Percentiles rank a stretch among this genome's conserved stretches.
phyloP scores from a whole-genome alignment of 2,888 invertebrate species.

The Melanchra persicariae region DNA sequence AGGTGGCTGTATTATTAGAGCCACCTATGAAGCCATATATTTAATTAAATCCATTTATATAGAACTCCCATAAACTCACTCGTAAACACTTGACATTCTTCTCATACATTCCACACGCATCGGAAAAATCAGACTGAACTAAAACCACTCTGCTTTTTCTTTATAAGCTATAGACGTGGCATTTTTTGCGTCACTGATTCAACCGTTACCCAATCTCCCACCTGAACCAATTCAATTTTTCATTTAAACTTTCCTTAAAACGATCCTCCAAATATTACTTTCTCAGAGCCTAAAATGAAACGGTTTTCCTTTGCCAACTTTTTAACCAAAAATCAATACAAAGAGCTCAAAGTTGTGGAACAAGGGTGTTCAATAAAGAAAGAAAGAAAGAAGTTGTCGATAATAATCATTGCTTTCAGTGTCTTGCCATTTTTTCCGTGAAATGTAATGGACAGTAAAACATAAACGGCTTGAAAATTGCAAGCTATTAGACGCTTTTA shows the following conservation, averaged over 20 bases:
- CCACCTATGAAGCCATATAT: no score
- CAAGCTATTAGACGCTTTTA: slow-evolving; percentile 19
- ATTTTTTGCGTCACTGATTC: slow-evolving; percentile 6
- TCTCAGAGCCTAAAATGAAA: slow-evolving; percentile 10
- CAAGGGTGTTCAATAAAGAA: slow-evolving; percentile 45
- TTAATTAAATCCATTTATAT: no score
- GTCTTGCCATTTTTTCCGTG: slow-evolving; percentile 29
- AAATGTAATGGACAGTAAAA: slow-evolving; percentile 39
- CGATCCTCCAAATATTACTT: slow-evolving; percentile 20
- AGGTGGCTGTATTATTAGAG: no score
- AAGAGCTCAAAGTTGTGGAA: slow-evolving; percentile 34
- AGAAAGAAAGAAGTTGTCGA: slow-evolving; percentile 36
- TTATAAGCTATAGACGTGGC: not conserved
- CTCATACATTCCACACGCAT: no score
- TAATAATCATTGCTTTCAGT: slow-evolving; percentile 33
- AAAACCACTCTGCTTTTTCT: no score
- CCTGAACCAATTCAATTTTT: slow-evolving; percentile 20
- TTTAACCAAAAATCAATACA: slow-evolving; percentile 51
- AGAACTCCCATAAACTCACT: no score
- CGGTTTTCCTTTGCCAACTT: slow-evolving; percentile 31
- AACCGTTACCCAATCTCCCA: slow-evolving; percentile 13
- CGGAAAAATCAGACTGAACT: not conserved
- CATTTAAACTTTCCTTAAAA: slow-evolving; percentile 40
- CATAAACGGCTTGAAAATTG: slow-evolving; percentile 35
- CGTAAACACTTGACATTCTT: no score